Conservation (phyloP, 2,797 vertebrate species). For the Hirundo rustica region DNA sequence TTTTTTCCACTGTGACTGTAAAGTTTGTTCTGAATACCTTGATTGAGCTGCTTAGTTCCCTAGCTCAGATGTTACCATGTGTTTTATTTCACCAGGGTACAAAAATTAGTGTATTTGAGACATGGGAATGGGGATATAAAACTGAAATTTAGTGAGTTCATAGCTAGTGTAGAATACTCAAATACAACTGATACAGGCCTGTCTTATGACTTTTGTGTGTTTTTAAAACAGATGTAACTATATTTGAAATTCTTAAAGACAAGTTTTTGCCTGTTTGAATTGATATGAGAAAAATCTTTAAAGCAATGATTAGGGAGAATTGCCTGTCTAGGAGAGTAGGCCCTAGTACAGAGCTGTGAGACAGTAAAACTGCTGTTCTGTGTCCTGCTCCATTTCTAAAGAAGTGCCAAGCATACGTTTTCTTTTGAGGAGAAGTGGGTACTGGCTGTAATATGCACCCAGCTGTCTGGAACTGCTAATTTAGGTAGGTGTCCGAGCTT, state of each 20-base stretch:
- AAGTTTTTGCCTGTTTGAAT: not conserved
- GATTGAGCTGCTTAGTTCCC: not conserved
- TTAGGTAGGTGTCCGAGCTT: not conserved
- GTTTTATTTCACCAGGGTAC: not conserved
- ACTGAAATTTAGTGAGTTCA: not conserved
- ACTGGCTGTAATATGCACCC: not conserved
- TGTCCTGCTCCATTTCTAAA: not conserved
- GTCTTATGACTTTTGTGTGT: not conserved
- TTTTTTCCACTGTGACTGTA: not conserved
- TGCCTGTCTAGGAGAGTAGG: not conserved
- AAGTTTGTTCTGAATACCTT: not conserved
- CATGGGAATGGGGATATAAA: not conserved
- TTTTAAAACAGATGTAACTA: not conserved
- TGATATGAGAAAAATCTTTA: not conserved
- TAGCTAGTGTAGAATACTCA: not conserved
- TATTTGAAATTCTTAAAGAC: not conserved
- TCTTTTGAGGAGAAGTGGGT: not conserved
- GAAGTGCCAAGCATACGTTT: not conserved
- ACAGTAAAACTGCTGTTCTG: not conserved
- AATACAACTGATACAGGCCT: not conserved
- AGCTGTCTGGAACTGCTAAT: not conserved
- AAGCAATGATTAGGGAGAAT: not conserved
- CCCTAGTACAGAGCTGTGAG: not conserved
- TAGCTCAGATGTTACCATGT: not conserved
- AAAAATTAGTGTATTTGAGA: not conserved